phyloP scores from a whole-genome alignment of 2,797 vertebrate genomes.

The Enteromius paludinosus region DNA sequence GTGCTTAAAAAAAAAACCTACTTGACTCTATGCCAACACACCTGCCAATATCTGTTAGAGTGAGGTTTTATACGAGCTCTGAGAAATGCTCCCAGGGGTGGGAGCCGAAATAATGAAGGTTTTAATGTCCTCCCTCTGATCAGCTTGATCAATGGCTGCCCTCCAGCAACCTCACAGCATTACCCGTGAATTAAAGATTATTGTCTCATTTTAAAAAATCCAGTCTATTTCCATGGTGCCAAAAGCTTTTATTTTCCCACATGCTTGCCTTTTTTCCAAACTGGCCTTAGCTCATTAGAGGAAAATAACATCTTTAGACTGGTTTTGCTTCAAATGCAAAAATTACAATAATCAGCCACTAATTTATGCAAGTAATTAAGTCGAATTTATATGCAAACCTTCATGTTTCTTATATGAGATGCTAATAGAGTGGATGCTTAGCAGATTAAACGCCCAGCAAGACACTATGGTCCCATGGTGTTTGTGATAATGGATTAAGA shows the following conservation, averaged over 20 bases:
- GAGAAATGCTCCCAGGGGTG: conserved; percentile 33
- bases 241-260: conserved; percentile 27
- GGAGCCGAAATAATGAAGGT: conserved; percentile 47
- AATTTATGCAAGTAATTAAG: conserved; percentile 57
- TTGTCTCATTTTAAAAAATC: conserved; percentile 46
- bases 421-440: conserved; percentile 55
- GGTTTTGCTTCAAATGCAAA: conserved; percentile 40
- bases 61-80: conserved; percentile 37
- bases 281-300: conserved; percentile 28
- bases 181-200: conserved; percentile 54
- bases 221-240: conserved; percentile 25
- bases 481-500: conserved; percentile 56
- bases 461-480: conserved; percentile 42
- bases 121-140: conserved; percentile 55
- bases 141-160: conserved; percentile 56
- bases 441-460: conserved; percentile 59
- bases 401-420: conserved; percentile 55
- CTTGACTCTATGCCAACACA: conserved; percentile 35
- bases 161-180: conserved; percentile 53
- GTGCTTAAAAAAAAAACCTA: conserved; percentile 5
- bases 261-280: conserved; percentile 22
- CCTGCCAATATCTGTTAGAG: conserved; percentile 44
- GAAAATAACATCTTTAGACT: conserved; percentile 10
- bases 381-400: conserved; percentile 52
- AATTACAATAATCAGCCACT: conserved; percentile 41